Percentiles rank a stretch among this genome's conserved stretches.
Evolutionary conservation across 2,888 invertebrate species (phyloP).

Genomic region (Crioceris asparagi): DNA sequence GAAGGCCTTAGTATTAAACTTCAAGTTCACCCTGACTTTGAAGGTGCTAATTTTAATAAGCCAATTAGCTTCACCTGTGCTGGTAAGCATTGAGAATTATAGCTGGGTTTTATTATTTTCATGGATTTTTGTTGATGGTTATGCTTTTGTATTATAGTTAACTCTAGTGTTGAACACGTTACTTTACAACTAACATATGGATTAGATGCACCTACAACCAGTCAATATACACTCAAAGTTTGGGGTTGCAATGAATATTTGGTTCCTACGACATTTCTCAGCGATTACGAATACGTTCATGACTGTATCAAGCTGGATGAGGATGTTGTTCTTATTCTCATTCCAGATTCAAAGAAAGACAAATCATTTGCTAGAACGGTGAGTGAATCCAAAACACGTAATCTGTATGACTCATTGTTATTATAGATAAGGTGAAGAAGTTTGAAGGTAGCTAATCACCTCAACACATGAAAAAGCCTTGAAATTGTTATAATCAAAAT

Average conservation of each 20-base stretch:
- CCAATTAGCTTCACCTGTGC: slow-evolving; percentile 88
- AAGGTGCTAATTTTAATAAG: slow-evolving; percentile 35
- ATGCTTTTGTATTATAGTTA: slow-evolving; percentile 49
- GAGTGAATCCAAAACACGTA: no score
- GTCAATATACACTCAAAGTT: slow-evolving; percentile 57
- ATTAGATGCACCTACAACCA: slow-evolving; percentile 48
- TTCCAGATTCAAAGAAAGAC: slow-evolving; percentile 55
- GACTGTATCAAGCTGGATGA: slow-evolving; percentile 86
- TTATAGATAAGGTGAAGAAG: no score
- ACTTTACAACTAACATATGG: slow-evolving; percentile 75
- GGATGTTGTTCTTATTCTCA: slow-evolving; percentile 63
- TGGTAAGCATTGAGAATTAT: slow-evolving; percentile 46
- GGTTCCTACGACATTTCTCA: slow-evolving; percentile 68
- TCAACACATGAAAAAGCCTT: no score
- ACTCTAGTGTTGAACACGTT: slow-evolving; percentile 75
- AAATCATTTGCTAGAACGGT: slow-evolving; percentile 67
- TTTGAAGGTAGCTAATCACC: no score
- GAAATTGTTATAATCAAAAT: no score
- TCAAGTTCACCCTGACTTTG: slow-evolving; percentile 57
- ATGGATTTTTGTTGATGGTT: neutral
- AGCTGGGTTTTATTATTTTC: slow-evolving; percentile 1
- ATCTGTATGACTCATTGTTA: no score
- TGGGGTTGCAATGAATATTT: slow-evolving; percentile 85
- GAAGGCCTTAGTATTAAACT: slow-evolving; percentile 82
- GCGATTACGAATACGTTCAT: slow-evolving; percentile 88